Conservation (phyloP, 2,888 invertebrate genomes). For the Ryuthela nishihirai region DNA sequence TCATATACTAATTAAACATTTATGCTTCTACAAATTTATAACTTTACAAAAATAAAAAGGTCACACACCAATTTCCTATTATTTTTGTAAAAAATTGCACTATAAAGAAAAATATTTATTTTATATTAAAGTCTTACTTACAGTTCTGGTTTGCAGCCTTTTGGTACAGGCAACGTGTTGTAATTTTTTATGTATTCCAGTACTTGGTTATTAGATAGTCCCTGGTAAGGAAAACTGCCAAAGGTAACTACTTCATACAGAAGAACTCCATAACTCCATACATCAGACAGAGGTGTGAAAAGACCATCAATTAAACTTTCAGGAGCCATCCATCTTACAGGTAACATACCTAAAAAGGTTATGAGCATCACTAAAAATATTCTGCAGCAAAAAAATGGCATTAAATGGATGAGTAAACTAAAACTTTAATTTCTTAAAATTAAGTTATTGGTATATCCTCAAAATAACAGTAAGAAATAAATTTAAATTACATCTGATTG, state of each 20-base stretch:
- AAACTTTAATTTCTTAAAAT: too few species aligned
- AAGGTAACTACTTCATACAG: constrained; percentile 91
- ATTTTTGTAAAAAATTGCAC: too few species aligned
- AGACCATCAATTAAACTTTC: constrained; percentile 85
- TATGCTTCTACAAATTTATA: too few species aligned
- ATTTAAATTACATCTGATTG: too few species aligned
- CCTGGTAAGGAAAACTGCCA: constrained; percentile 86
- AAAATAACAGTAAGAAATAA: too few species aligned
- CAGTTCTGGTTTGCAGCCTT: constrained; percentile 73
- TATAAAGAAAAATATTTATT: too few species aligned
- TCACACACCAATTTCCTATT: too few species aligned
- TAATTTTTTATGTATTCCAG: constrained; percentile 73
- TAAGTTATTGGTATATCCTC: too few species aligned
- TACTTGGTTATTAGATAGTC: constrained; percentile 78
- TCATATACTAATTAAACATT: too few species aligned
- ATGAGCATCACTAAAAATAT: constrained; percentile 57
- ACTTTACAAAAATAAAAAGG: too few species aligned
- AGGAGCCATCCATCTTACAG: constrained; percentile 93
- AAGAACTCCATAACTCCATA: constrained; percentile 90
- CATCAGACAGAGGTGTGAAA: constrained; percentile 85
- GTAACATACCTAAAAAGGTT: constrained; percentile 75
- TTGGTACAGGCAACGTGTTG: constrained; percentile 67
- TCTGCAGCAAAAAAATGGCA: neutral
- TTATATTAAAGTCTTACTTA: too few species aligned
- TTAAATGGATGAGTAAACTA: too few species aligned